These are phyloP conservation scores for Conus canariensis DNA, from an alignment of 2,888 invertebrate species.

Conservation along the genomic window DNA sequence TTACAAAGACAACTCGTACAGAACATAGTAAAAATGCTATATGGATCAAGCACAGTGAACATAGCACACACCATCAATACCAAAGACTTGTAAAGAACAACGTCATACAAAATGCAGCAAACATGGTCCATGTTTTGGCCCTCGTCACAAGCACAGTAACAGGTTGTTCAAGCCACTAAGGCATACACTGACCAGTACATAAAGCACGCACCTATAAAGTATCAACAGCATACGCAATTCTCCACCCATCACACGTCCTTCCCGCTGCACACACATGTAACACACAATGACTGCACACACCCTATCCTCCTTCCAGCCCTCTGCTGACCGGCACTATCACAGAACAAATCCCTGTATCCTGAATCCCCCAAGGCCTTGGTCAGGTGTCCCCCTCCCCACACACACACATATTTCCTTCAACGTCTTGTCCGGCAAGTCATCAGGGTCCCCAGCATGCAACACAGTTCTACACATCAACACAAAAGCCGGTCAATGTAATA, in stretches of 20 bases:
- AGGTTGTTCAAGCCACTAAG: neutral
- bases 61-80: neutral
- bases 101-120: neutral
- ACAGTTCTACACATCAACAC: no score
- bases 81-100: neutral
- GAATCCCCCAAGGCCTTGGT: neutral
- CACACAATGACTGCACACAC: no score
- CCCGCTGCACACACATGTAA: neutral
- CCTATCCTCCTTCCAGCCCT: neutral
- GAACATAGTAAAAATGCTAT: no score
- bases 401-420: neutral
- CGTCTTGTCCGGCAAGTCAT: neutral
- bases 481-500: no score
- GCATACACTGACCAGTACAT: neutral
- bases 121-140: constrained; percentile 7
- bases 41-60: neutral
- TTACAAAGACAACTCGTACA: no score
- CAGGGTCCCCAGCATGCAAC: neutral
- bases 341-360: neutral
- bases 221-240: neutral
- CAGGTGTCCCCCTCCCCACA: neutral
- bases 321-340: neutral
- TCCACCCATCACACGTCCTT: neutral
- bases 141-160: neutral
- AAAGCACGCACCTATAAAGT: neutral